Base-by-base conservation (phyloP, 2,888 invertebrate genomes). In the Laspeyria flexula region DNA sequence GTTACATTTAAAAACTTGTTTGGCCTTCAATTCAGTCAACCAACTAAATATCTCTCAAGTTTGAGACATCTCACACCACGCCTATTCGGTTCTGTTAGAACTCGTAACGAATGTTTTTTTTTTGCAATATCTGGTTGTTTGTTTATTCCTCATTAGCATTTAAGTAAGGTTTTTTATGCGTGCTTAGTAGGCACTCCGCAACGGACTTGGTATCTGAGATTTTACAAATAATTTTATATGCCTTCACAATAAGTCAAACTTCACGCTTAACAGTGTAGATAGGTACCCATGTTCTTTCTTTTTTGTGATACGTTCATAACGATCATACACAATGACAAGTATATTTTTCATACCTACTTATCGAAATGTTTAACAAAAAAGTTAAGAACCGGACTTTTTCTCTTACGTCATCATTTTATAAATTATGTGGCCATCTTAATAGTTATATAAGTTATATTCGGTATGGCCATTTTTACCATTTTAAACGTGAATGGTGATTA, bases 41-140 rank as follows among this genome's bases (percentile, higher is more conserved):
- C 41, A 56, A 56, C 51, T 61, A 55, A 60, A 63, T 62, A 59
- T 65, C 62, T 61, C 43, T 45, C 43, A 46, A 58, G 58, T 64
- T 72, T 66, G 54, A 65, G 68, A 68, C 64, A 67, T 62, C 48
- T 55, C 48, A 57, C 30, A 57, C 65, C 65, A 58, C 68, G 50
- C 65, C 60, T 68, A 51, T 54, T 56, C 33, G 34, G 42, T 49
- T 56, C 42, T 30, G 59, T 46, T 57, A 54, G 44, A 48, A 43
- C 45, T 53, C 51, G 41, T 55, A 55, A 43, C 60, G 21, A 57
- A 58, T 30, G 27, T 46, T 61, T 53, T 65, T 47, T 61, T 53
- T 65, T 58, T 57, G 50, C 54, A 66, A 58, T 41, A 55, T 43
- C 15, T 60, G 37, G 55, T 41, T 47, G 47, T 52, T 63, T 56